Evolutionary conservation across 2,113 vertebrate genomes (phyloP), one percentile per base, ranked within the genome.

Genomic region (Laticauda colubrina): DNA sequence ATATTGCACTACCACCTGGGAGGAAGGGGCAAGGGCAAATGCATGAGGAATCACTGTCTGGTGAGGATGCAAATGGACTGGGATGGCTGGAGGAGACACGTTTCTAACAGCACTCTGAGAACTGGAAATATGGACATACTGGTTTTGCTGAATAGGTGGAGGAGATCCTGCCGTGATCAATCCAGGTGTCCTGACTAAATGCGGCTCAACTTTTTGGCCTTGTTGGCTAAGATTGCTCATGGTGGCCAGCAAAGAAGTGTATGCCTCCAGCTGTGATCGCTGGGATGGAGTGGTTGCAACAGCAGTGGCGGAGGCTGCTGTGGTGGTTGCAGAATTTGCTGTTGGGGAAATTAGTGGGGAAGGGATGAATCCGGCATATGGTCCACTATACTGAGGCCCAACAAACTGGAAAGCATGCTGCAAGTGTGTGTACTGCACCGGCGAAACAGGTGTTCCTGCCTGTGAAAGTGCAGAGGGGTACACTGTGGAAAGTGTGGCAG

Each of bases 391-490:
- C 61, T 98, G 98, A 21, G 98, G 98, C 95, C 98, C 97, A 2
- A 99, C 98, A 4, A 99, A 99, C 98, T 99, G 99, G 96, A 99
- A 98, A 93, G 98, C 98, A 95, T 98, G 98, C 26, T 98, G 98
- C 97, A 99, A 97, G 94, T 99, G 98, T 0, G 99, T 97, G 92
- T 99, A 99, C 97, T 99, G 99, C 96, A 98, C 97, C 0, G 98
- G 98, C 56, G 98, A 98, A 94, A 99, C 97, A 0, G 99, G 98
- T 56, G 98, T 98, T 93, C 98, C 98, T 85, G 98, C 97, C 95
- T 98, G 99, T 54, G 98, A 98, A 81, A 98, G 93, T 88, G 98
- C 95, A 0, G 99, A 98, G 0, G 98, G 98, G 96, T 98, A 99
- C 75, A 98, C 97, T 0, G 98, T 94, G 21, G 98, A 98, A 91